These are phyloP conservation scores for Hypomecis atomaria DNA, from an alignment of 2,888 invertebrate species.

Conservation along the genomic window DNA sequence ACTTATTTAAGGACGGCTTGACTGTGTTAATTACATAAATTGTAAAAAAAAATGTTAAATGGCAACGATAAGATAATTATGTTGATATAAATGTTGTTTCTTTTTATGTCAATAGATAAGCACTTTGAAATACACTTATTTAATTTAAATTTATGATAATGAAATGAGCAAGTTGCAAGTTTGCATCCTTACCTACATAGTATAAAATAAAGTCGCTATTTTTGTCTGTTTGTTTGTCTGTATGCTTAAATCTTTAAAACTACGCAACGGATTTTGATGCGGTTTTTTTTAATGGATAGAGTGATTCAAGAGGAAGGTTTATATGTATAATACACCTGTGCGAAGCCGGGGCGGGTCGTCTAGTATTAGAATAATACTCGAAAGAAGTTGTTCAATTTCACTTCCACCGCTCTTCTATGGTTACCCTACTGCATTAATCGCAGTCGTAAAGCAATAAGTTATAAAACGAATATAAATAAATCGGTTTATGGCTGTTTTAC, in stretches of 20 bases:
- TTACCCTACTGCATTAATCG: slow-evolving; percentile 67
- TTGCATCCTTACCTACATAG: too few species aligned
- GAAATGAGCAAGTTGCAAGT: slow-evolving; percentile 5
- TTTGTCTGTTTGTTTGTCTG: too few species aligned
- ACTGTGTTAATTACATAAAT: slow-evolving; percentile 21
- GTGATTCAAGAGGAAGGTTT: too few species aligned
- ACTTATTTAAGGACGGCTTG: slow-evolving; percentile 16
- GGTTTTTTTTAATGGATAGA: too few species aligned
- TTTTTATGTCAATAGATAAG: not conserved
- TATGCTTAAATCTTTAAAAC: too few species aligned
- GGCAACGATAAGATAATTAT: not conserved
- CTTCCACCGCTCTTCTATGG: slow-evolving; percentile 49
- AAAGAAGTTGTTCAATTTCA: slow-evolving; percentile 3
- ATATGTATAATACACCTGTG: too few species aligned
- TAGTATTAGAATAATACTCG: slow-evolving; percentile 1
- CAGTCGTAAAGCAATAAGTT: slow-evolving; percentile 72
- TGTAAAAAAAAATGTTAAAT: slow-evolving; percentile 1
- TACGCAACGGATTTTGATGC: too few species aligned
- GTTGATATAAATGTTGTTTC: not conserved
- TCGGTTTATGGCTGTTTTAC: slow-evolving; percentile 71
- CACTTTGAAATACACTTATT: not conserved
- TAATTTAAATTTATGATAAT: not conserved
- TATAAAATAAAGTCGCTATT: too few species aligned
- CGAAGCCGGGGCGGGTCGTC: too few species aligned
- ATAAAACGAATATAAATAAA: slow-evolving; percentile 75